These are phyloP conservation scores for Elymnias hypermnestra DNA, from an alignment of 1,140 invertebrate species.

Conservation along the genomic window DNA sequence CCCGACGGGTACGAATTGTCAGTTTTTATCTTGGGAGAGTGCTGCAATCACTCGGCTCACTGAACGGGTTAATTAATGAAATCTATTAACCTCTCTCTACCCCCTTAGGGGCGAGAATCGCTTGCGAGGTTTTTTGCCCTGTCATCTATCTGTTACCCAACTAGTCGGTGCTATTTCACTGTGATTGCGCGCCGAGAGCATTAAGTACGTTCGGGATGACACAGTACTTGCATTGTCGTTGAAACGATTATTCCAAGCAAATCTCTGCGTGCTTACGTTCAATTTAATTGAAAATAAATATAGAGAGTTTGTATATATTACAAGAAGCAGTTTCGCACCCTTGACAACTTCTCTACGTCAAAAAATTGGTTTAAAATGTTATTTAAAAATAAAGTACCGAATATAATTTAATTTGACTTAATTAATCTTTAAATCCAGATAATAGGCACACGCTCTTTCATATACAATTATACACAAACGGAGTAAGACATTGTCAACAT, in stretches of 20 bases:
- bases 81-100: conserved; percentile 68
- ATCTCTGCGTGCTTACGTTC: conserved; percentile 6
- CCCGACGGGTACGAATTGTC: conserved; percentile 54
- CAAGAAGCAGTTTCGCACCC: too few species aligned
- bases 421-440: too few species aligned
- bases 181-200: conserved; percentile 26
- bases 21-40: conserved; percentile 67
- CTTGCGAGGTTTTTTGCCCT: conserved; percentile 54
- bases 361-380: too few species aligned
- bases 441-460: too few species aligned
- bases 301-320: too few species aligned
- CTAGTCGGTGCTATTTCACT: conserved; percentile 33
- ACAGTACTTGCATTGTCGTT: conserved; percentile 13
- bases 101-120: conserved; percentile 51
- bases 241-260: conserved; percentile 15
- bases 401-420: too few species aligned
- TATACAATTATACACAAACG: too few species aligned
- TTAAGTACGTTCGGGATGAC: conserved; percentile 18
- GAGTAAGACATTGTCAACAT: too few species aligned
- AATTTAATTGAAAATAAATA: conserved; percentile 3
- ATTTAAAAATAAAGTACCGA: too few species aligned
- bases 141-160: conserved; percentile 53
- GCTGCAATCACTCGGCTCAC: conserved; percentile 67
- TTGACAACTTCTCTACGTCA: too few species aligned
- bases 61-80: conserved; percentile 75